phyloP scores from a whole-genome alignment of 2,888 invertebrate genomes.

The Pyrochroa serraticornis region DNA sequence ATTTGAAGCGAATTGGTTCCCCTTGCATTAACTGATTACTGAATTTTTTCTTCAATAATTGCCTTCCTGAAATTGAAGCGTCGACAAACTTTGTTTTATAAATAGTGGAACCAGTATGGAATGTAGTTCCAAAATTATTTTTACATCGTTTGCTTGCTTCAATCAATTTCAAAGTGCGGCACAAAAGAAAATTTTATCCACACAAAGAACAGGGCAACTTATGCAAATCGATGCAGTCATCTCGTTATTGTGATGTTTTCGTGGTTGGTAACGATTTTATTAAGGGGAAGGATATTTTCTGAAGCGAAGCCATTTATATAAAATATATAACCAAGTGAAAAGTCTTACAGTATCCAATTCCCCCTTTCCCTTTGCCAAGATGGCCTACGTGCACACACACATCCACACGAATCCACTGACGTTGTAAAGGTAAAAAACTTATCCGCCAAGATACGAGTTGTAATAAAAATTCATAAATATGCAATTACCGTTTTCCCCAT shows the following conservation, averaged over 20 bases:
- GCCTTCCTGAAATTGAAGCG: no score
- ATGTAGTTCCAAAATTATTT: background rate
- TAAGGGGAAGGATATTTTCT: slow-evolving; percentile 6
- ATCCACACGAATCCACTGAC: slow-evolving; percentile 6
- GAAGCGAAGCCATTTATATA: slow-evolving; percentile 15
- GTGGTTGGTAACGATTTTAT: slow-evolving; percentile 26
- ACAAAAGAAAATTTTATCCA: background rate
- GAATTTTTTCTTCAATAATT: no score
- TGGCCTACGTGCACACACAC: slow-evolving; percentile 2
- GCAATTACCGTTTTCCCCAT: slow-evolving; percentile 80
- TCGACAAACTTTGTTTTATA: no score
- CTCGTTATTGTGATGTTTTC: slow-evolving; percentile 20
- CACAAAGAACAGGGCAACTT: slow-evolving; percentile 13
- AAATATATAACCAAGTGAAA: slow-evolving; percentile 16
- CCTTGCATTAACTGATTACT: no score
- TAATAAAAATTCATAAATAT: slow-evolving; percentile 39
- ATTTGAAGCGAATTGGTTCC: no score
- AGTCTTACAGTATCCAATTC: slow-evolving; percentile 23
- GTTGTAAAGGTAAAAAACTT: slow-evolving; percentile 30
- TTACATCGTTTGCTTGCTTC: no score
- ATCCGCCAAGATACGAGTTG: slow-evolving; percentile 30
- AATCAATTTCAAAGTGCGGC: background rate
- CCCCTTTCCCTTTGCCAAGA: slow-evolving; percentile 12
- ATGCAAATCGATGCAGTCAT: slow-evolving; percentile 16
- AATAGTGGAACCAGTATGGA: no score